Conservation (phyloP, 2,888 invertebrate genomes). For the Mylabris sibirica region DNA sequence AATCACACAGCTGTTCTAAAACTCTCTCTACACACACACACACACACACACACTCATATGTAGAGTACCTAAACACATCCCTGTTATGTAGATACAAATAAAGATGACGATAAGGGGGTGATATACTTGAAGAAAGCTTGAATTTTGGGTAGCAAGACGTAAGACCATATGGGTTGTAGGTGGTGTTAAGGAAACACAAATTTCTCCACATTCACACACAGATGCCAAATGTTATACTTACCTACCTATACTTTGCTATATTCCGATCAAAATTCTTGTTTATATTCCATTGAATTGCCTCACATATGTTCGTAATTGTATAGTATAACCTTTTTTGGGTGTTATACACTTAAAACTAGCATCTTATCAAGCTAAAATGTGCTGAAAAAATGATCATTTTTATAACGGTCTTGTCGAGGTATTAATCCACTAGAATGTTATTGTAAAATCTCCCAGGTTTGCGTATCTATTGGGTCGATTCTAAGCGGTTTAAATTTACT, state of each 20-base stretch:
- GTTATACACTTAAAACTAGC: neutral
- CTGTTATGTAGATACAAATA: constrained; percentile 34
- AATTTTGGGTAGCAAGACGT: neutral
- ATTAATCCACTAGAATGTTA: neutral
- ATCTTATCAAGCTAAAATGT: neutral
- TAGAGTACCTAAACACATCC: too few relatives aligned
- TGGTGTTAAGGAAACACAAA: constrained; percentile 51
- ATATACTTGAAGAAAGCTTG: neutral
- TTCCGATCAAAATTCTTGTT: constrained; percentile 57
- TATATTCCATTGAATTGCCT: constrained; percentile 51
- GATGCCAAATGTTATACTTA: constrained; percentile 54
- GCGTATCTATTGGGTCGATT: neutral
- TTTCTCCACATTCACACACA: constrained; percentile 44
- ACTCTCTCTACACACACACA: neutral
- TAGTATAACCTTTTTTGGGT: constrained; percentile 15
- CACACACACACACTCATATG: constrained; percentile 10
- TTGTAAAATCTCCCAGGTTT: constrained; percentile 7
- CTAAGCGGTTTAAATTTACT: constrained; percentile 13
- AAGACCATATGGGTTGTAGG: constrained; percentile 37
- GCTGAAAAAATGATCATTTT: neutral
- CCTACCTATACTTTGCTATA: constrained; percentile 54
- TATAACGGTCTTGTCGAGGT: neutral
- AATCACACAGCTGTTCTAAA: constrained; percentile 56
- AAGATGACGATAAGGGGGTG: constrained; percentile 28
- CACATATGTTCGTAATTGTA: constrained; percentile 59